Conservation (phyloP, 2,888 invertebrate genomes). For the Phorcus lineatus region DNA sequence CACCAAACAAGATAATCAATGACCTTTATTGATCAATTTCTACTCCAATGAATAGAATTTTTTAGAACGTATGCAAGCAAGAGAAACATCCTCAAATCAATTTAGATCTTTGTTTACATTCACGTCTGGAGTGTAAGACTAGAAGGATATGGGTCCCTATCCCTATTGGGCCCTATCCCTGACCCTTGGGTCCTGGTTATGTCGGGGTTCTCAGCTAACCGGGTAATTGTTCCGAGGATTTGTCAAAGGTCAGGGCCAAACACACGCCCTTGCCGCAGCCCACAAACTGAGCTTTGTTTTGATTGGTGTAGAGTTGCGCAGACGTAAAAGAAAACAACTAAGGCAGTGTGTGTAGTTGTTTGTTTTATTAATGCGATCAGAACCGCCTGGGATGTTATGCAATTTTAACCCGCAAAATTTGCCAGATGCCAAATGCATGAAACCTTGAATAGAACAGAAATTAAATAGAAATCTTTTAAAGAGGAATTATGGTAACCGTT, state of each 20-base stretch:
- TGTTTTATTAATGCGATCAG: slow-evolving; percentile 11
- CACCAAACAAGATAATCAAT: too few relatives aligned
- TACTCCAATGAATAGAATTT: background rate
- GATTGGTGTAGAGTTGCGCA: slow-evolving; percentile 13
- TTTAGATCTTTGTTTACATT: background rate
- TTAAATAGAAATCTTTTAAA: background rate
- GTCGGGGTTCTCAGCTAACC: background rate
- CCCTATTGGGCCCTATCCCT: background rate
- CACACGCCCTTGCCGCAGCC: background rate
- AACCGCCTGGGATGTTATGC: background rate
- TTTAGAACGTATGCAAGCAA: background rate
- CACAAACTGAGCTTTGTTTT: background rate
- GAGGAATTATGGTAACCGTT: background rate
- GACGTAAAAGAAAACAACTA: slow-evolving; percentile 4
- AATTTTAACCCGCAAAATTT: background rate
- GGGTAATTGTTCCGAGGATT: slow-evolving; percentile 7
- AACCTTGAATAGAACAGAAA: background rate
- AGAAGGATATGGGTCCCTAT: background rate
- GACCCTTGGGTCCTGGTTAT: background rate
- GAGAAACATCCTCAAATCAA: background rate
- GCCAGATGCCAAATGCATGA: background rate
- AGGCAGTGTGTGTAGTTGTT: slow-evolving; percentile 5
- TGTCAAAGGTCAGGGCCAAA: background rate
- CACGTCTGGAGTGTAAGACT: background rate
- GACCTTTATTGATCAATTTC: too few relatives aligned